Conservation (phyloP, 2,113 vertebrate species). For the Apus apus region DNA sequence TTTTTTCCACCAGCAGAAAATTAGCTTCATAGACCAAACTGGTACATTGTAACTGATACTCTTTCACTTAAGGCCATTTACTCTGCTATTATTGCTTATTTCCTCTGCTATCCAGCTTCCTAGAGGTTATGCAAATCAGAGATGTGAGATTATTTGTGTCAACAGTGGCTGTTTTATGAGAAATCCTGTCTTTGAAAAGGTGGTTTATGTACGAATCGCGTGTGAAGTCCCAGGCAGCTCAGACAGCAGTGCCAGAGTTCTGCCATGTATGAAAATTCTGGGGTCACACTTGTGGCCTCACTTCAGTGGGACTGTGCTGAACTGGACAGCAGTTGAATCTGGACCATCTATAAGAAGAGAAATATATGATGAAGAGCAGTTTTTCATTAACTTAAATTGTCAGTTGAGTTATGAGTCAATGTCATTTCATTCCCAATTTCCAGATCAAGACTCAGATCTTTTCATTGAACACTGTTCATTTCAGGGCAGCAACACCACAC, state of each 20-base stretch:
- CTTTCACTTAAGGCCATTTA: slow-evolving; percentile 31
- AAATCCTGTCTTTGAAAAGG: slow-evolving; percentile 35
- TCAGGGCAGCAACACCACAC: not conserved
- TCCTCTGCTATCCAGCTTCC: slow-evolving; percentile 21
- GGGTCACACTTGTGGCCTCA: not conserved
- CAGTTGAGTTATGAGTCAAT: not conserved
- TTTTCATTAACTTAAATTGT: not conserved
- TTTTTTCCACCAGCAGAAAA: slow-evolving; percentile 21
- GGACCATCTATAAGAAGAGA: not conserved
- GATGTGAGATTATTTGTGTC: slow-evolving; percentile 38
- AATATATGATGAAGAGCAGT: not conserved
- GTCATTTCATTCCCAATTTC: not conserved
- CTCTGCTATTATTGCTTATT: slow-evolving; percentile 41
- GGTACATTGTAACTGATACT: not conserved
- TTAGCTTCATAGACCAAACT: not conserved
- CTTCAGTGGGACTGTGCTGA: not conserved
- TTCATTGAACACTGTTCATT: not conserved
- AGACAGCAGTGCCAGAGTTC: not conserved
- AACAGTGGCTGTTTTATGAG: slow-evolving; percentile 27
- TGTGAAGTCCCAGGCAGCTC: not conserved
- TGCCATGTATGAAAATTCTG: not conserved
- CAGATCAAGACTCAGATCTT: not conserved
- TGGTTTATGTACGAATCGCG: not conserved
- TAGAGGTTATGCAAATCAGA: slow-evolving; percentile 48
- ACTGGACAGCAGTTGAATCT: not conserved